Percentiles rank a stretch among this genome's conserved stretches.
Conservation (phyloP, 2,888 invertebrate species). For the Pheosia tremula region DNA sequence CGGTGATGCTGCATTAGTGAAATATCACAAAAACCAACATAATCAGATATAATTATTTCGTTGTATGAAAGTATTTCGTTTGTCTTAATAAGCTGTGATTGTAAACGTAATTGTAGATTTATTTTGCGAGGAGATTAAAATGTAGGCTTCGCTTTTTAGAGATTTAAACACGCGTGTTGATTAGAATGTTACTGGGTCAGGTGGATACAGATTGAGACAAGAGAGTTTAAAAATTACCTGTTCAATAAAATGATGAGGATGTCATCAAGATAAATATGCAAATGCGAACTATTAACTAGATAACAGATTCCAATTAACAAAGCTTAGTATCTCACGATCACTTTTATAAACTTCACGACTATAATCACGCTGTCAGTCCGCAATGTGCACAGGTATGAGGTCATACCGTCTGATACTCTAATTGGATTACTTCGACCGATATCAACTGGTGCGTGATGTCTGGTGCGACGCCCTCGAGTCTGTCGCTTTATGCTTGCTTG, state of each 20-base stretch:
- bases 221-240: too few relatives aligned
- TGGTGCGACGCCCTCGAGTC: slow-evolving; percentile 34
- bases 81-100: slow-evolving; percentile 5
- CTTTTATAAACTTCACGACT: background rate
- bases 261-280: background rate
- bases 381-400: slow-evolving; percentile 41
- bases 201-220: too few relatives aligned
- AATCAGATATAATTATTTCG: slow-evolving; percentile 34
- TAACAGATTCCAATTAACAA: background rate
- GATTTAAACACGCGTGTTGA: background rate
- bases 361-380: slow-evolving; percentile 27
- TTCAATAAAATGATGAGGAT: background rate
- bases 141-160: background rate
- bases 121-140: background rate
- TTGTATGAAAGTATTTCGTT: slow-evolving; percentile 4
- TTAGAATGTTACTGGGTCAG: too few relatives aligned
- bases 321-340: background rate
- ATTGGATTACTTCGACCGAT: slow-evolving; percentile 61
- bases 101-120: background rate
- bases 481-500: slow-evolving; percentile 27
- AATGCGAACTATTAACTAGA: background rate
- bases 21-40: slow-evolving; percentile 43
- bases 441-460: slow-evolving; percentile 67
- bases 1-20: slow-evolving; percentile 36
- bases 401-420: slow-evolving; percentile 43